Conservation (phyloP, 2,113 vertebrate species). For the Ceyx margarethae region DNA sequence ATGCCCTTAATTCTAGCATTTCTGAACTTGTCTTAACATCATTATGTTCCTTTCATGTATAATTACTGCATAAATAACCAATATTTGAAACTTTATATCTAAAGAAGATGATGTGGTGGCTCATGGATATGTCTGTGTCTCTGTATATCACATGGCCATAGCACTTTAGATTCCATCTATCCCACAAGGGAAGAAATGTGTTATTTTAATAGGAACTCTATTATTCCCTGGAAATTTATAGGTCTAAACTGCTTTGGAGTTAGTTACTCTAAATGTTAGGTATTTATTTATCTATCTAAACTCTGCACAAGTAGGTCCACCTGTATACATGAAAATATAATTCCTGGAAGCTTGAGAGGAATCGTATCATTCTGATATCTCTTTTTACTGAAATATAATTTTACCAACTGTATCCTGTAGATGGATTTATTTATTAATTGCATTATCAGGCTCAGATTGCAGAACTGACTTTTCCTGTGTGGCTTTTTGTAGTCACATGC, state of each 20-base stretch:
- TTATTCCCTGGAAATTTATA: neutral
- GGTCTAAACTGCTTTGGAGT: neutral
- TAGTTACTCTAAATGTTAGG: neutral
- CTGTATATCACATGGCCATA: neutral
- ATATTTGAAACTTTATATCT: neutral
- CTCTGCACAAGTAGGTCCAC: neutral
- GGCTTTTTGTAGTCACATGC: rapidly evolving
- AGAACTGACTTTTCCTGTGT: neutral
- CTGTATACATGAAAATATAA: neutral
- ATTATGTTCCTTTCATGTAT: neutral
- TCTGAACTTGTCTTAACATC: neutral
- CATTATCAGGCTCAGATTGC: neutral
- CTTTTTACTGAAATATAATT: neutral
- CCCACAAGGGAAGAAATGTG: neutral
- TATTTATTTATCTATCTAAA: neutral
- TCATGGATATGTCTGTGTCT: neutral
- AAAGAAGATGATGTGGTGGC: neutral
- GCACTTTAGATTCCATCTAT: neutral
- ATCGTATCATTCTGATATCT: neutral
- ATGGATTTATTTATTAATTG: neutral
- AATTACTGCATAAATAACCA: neutral
- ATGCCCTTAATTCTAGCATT: neutral
- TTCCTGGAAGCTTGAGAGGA: neutral
- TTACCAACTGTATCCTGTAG: neutral
- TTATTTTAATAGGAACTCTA: neutral